Percentiles rank a stretch among this genome's conserved stretches.
Conservation (phyloP, 2,797 vertebrate species). For the Intellagama lesueurii region DNA sequence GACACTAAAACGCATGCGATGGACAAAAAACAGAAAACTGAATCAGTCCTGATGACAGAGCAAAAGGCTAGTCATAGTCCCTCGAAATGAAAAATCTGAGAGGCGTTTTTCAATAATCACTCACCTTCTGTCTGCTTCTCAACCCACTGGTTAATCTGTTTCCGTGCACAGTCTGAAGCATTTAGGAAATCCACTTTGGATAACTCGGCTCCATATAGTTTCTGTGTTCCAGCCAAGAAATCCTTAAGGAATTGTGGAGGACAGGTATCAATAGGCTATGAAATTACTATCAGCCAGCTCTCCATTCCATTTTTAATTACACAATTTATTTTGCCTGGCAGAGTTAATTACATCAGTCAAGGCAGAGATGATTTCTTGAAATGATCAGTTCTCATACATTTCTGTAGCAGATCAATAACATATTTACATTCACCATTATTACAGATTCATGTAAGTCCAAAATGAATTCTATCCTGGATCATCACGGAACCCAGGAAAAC, state of each 20-base stretch:
- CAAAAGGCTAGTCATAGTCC: neutral
- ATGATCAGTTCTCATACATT: too few species aligned
- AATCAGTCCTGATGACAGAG: neutral
- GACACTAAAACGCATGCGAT: neutral
- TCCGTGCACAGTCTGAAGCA: conserved; percentile 79
- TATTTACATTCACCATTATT: too few species aligned
- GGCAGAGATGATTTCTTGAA: neutral
- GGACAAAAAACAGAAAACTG: neutral
- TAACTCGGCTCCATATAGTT: conserved; percentile 88
- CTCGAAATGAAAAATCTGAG: neutral
- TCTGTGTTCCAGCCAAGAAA: conserved; percentile 83
- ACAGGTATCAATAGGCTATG: neutral
- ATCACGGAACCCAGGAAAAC: neutral
- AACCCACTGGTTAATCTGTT: conserved; percentile 91
- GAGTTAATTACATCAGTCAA: neutral
- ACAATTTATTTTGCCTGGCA: too few species aligned
- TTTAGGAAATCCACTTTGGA: conserved; percentile 86
- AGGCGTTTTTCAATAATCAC: neutral
- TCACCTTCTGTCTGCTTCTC: conserved; percentile 89
- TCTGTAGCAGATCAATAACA: neutral
- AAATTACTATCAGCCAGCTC: neutral
- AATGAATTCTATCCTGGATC: neutral
- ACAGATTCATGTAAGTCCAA: neutral
- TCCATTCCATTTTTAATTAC: neutral
- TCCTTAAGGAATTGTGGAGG: conserved; percentile 73